A percentile compares a stretch with the other conserved stretches of the same genome.
phyloP scores from a whole-genome alignment of 2,888 invertebrate species.

The Drosophila sordidula region DNA sequence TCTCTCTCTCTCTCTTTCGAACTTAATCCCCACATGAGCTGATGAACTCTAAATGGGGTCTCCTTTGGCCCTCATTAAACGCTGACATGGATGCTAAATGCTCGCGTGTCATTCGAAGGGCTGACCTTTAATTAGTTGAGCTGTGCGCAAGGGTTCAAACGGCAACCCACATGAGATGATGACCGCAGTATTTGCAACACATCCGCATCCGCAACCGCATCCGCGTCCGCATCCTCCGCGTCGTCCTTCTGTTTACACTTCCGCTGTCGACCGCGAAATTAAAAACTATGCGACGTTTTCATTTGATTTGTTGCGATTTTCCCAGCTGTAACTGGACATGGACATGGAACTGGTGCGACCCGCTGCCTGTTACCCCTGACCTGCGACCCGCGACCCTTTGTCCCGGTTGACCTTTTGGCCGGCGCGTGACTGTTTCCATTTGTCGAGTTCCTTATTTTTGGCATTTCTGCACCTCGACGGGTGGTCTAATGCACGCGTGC shows the following conservation, averaged over 20 bases:
- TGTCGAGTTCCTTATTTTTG: slow-evolving; percentile 14
- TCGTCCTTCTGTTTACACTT: slow-evolving; percentile 27
- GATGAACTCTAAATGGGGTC: neutral
- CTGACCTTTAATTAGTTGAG: slow-evolving; percentile 13
- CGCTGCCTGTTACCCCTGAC: neutral
- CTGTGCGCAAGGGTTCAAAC: neutral
- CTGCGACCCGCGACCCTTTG: slow-evolving; percentile 1
- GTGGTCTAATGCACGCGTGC: slow-evolving; percentile 30
- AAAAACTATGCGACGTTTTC: slow-evolving; percentile 17
- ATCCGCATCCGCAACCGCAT: slow-evolving; percentile 5
- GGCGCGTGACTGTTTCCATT: slow-evolving; percentile 59
- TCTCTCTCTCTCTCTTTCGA: neutral
- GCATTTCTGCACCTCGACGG: slow-evolving; percentile 14
- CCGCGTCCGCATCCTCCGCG: neutral
- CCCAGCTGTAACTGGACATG: slow-evolving; percentile 9
- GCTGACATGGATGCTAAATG: slow-evolving; percentile 7
- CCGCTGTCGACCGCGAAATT: slow-evolving; percentile 28
- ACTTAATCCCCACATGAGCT: neutral
- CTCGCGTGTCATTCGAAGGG: neutral
- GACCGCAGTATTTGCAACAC: slow-evolving; percentile 1
- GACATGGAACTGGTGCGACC: slow-evolving; percentile 1
- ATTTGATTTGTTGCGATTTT: slow-evolving; percentile 29
- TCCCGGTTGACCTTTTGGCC: slow-evolving; percentile 54
- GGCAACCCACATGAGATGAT: neutral
- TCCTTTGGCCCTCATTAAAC: neutral